A percentile compares a stretch with the other conserved stretches of the same genome.
Evolutionary conservation across 1,140 invertebrate genomes (phyloP).

Genomic region (Proales similis): DNA sequence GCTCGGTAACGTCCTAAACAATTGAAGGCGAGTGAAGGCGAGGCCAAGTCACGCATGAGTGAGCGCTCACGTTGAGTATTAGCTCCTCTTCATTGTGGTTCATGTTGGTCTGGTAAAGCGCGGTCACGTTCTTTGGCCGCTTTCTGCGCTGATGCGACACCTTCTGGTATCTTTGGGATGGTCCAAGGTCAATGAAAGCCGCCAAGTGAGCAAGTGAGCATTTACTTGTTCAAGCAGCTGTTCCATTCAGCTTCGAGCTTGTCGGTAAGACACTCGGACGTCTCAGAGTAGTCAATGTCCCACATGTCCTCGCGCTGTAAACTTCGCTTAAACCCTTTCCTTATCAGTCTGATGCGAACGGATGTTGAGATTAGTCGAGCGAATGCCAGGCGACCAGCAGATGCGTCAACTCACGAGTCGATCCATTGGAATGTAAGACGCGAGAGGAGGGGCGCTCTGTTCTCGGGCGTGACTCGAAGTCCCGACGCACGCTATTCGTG

Average conservation of each 20-base stretch:
- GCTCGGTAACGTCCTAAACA: too few relatives aligned
- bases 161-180: background rate
- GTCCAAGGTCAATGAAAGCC: too few relatives aligned
- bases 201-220: too few relatives aligned
- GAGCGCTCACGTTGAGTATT: constrained; percentile 30
- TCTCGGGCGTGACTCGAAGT: constrained; percentile 29
- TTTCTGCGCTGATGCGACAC: too few relatives aligned
- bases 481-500: too few relatives aligned
- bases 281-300: constrained; percentile 32
- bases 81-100: constrained; percentile 28
- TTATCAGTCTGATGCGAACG: constrained; percentile 26
- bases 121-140: constrained; percentile 17
- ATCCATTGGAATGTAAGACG: constrained; percentile 19
- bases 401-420: constrained; percentile 5
- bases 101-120: constrained; percentile 15
- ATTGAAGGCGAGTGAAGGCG: too few relatives aligned
- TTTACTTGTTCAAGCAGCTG: constrained; percentile 5
- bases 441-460: constrained; percentile 8
- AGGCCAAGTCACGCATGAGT: too few relatives aligned
- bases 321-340: constrained; percentile 24
- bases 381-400: background rate
- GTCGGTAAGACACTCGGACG: constrained; percentile 17
- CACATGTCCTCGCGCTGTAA: constrained; percentile 29
- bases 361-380: background rate
- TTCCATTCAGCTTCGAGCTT: constrained; percentile 33